Evolutionary conservation across 2,113 vertebrate species (phyloP).

Genomic region (Cebidichthys violaceus): DNA sequence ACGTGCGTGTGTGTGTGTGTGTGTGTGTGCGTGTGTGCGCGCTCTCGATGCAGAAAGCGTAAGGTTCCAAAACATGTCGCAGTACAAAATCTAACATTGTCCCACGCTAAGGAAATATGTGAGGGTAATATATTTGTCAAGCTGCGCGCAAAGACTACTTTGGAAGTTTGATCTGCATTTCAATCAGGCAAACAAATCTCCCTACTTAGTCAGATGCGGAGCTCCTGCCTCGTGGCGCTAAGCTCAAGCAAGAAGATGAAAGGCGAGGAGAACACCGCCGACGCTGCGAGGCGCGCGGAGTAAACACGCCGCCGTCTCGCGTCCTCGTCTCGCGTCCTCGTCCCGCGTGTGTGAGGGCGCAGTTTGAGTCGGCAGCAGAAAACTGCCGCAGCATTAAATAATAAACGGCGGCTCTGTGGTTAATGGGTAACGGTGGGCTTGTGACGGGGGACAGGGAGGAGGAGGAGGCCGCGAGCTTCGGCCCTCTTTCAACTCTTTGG

Average conservation of each 20-base stretch:
- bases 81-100: conserved; percentile 6
- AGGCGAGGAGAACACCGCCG: conserved; percentile 32
- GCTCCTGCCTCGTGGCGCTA: conserved; percentile 16
- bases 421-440: conserved; percentile 11
- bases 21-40: no score
- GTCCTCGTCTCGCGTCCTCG: conserved; percentile 30
- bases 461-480: conserved; percentile 12
- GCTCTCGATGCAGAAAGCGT: neutral
- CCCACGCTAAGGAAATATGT: neutral
- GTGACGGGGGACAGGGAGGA: conserved; percentile 10
- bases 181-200: conserved; percentile 58
- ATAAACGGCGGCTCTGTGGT: conserved; percentile 7
- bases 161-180: conserved; percentile 46
- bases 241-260: conserved; percentile 44
- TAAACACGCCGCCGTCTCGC: conserved; percentile 35
- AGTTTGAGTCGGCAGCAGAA: conserved; percentile 31
- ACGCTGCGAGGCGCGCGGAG: conserved; percentile 11
- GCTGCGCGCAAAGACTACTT: neutral
- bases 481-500: conserved; percentile 35
- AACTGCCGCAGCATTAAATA: conserved; percentile 33
- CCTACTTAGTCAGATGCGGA: conserved; percentile 24
- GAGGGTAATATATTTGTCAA: conserved; percentile 13
- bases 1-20: no score
- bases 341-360: conserved; percentile 10
- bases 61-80: neutral